Percentiles rank a stretch among this genome's conserved stretches.
Evolutionary conservation across 2,888 invertebrate genomes (phyloP).

Genomic region (Lomographa bimaculata): DNA sequence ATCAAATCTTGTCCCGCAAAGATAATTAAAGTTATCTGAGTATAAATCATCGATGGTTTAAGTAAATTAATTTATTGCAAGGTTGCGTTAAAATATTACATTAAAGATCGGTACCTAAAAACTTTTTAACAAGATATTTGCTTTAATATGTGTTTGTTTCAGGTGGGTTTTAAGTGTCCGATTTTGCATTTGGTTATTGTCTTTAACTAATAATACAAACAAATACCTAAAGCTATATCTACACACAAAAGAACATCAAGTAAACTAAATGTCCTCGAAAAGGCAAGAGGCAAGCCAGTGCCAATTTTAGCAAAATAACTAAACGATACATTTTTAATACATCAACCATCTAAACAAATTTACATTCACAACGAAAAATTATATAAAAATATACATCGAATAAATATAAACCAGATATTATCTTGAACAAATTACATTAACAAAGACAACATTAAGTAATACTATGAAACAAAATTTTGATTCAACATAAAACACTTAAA

Average conservation of each 20-base stretch:
- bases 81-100: no score
- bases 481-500: conserved; percentile 75
- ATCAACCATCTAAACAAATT: conserved; percentile 59
- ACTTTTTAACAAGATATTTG: conserved; percentile 9
- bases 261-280: conserved; percentile 35
- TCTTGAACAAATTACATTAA: conserved; percentile 65
- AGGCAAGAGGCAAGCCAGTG: conserved; percentile 60
- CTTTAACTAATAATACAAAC: conserved; percentile 52
- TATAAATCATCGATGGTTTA: no score
- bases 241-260: conserved; percentile 42
- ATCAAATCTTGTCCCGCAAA: background rate
- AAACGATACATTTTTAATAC: conserved; percentile 45
- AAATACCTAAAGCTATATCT: conserved; percentile 47
- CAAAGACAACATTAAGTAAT: conserved; percentile 72
- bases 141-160: conserved; percentile 32
- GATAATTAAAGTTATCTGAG: background rate
- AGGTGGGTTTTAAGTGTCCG: conserved; percentile 62
- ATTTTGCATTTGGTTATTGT: conserved; percentile 49
- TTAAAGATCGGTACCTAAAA: no score
- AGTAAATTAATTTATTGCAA: no score
- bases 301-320: conserved; percentile 45
- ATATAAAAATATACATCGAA: conserved; percentile 74
- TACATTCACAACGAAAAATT: conserved; percentile 65
- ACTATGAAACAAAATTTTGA: conserved; percentile 71
- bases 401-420: conserved; percentile 70